These are phyloP conservation scores for Microtus pennsylvanicus DNA, from an alignment of 2,113 vertebrate genomes.

Conservation along the genomic window DNA sequence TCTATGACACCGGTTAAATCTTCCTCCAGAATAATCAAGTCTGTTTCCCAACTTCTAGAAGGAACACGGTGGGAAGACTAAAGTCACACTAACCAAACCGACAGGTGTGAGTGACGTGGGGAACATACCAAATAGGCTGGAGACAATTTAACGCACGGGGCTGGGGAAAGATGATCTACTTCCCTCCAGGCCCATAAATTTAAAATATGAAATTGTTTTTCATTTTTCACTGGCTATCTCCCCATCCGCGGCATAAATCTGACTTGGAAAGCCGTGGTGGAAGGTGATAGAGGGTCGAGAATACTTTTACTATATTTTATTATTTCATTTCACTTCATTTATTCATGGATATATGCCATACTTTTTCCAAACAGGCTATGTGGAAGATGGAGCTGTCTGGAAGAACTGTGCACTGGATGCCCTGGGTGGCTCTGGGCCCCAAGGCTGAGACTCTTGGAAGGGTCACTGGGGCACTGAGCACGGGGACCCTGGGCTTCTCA, in stretches of 20 bases:
- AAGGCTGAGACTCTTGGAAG: neutral
- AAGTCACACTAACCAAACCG: neutral
- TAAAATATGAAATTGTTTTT: slow-evolving; percentile 78
- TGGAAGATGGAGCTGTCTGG: neutral
- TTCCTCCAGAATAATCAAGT: slow-evolving; percentile 57
- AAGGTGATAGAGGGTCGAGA: neutral
- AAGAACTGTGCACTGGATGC: fast-evolving
- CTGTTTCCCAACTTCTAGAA: neutral
- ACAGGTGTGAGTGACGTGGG: neutral
- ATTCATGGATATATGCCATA: neutral
- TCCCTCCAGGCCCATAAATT: slow-evolving; percentile 61
- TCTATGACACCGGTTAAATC: slow-evolving; percentile 75
- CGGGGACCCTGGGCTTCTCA: too few species aligned
- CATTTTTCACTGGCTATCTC: slow-evolving; percentile 74
- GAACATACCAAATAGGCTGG: neutral
- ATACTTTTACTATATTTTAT: slow-evolving; percentile 2
- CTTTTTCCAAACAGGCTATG: neutral
- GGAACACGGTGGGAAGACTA: neutral
- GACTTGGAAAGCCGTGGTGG: neutral
- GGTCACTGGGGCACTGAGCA: neutral
- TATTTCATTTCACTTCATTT: slow-evolving; percentile 46
- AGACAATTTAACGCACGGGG: slow-evolving; percentile 41
- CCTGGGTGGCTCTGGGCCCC: too few species aligned
- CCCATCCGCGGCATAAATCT: slow-evolving; percentile 66
- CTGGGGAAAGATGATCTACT: slow-evolving; percentile 49